Percentiles rank a stretch among this genome's conserved stretches.
phyloP scores from a whole-genome alignment of 2,888 invertebrate species.

The Rapana venosa region DNA sequence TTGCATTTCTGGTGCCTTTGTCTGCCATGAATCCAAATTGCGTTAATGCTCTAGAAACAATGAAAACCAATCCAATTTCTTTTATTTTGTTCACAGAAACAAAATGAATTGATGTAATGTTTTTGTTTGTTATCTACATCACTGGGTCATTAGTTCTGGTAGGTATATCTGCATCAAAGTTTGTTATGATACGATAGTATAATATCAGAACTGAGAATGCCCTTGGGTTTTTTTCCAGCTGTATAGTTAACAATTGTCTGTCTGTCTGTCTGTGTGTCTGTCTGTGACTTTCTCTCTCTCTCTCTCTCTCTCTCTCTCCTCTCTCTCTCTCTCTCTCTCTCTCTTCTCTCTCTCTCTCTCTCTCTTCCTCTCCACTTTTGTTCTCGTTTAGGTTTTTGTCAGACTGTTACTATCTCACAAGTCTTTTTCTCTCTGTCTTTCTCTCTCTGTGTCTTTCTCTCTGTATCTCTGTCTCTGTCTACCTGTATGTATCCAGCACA shows the following conservation, averaged over 20 bases:
- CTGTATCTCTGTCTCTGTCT: neutral
- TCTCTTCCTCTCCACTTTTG: neutral
- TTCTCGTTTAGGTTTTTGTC: neutral
- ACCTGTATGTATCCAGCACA: neutral
- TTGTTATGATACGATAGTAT: too few species aligned
- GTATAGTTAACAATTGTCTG: neutral
- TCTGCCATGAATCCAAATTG: too few species aligned
- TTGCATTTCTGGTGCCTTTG: too few species aligned
- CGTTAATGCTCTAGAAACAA: too few species aligned
- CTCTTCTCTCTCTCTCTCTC: neutral
- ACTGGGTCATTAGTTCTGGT: too few species aligned
- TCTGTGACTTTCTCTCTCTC: neutral
- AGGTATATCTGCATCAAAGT: too few species aligned
- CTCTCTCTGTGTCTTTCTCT: neutral
- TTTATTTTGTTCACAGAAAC: too few species aligned
- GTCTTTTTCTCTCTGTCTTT: neutral
- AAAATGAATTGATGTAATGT: too few species aligned
- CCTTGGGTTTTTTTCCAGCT: too few species aligned
- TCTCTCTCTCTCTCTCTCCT: neutral
- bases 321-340: neutral
- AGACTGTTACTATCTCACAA: neutral
- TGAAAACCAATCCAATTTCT: too few species aligned
- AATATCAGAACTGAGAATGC: too few species aligned
- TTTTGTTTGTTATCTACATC: too few species aligned
- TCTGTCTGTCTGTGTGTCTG: neutral